These are phyloP conservation scores for Gymnocheta viridis DNA, from an alignment of 2,888 invertebrate genomes.

Conservation along the genomic window DNA sequence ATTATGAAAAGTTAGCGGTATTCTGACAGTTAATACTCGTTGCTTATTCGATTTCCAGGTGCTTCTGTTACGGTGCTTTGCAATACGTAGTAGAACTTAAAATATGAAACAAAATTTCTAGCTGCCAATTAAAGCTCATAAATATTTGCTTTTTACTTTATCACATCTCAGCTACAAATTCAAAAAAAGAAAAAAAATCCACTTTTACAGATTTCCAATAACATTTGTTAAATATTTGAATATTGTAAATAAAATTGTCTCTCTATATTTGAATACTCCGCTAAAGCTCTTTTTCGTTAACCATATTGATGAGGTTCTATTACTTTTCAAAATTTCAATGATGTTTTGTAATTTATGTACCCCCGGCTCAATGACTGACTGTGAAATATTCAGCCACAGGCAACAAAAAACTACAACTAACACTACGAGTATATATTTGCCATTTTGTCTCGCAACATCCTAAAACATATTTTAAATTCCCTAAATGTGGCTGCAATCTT, in stretches of 20 bases:
- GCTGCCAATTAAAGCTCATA: background rate
- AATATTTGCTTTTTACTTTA: background rate
- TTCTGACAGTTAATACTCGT: too few relatives aligned
- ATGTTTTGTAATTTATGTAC: conserved; percentile 64
- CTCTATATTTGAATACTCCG: conserved; percentile 39
- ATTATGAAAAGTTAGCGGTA: too few relatives aligned
- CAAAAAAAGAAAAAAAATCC: background rate
- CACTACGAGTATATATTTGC: conserved; percentile 46
- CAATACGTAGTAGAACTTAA: too few relatives aligned
- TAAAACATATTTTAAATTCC: conserved; percentile 32
- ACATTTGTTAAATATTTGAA: conserved; percentile 60
- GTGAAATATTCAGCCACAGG: background rate
- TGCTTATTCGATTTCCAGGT: too few relatives aligned
- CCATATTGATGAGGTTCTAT: conserved; percentile 65
- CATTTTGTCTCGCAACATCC: conserved; percentile 15
- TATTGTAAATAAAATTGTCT: conserved; percentile 59
- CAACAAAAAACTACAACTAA: conserved; percentile 10
- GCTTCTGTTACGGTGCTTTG: too few relatives aligned
- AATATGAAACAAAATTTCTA: too few relatives aligned
- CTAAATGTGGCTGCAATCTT: conserved; percentile 17
- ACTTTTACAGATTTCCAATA: conserved; percentile 38
- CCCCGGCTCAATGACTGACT: conserved; percentile 25
- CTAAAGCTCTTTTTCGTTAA: conserved; percentile 56
- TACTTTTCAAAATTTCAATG: conserved; percentile 66
- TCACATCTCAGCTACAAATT: conserved; percentile 22